Evolutionary conservation across 2,888 invertebrate genomes (phyloP), one percentile per base, ranked within the genome.

Genomic region (Drosophila colorata): DNA sequence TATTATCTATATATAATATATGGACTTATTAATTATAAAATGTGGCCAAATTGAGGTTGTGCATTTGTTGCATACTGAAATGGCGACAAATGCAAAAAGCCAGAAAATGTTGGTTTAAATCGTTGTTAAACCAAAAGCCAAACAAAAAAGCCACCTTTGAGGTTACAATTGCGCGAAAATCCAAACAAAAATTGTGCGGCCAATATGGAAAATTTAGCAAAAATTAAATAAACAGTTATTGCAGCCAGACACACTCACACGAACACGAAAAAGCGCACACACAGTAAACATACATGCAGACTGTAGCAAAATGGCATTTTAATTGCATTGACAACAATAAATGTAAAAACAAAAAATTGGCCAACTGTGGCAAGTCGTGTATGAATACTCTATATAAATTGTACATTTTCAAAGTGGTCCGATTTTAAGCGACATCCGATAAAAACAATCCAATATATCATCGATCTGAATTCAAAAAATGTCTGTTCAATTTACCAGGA

Each of bases 61-160:
- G n/a, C 55, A 38, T 69, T 66, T 37, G 47, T 6, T 52, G 46
- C 46, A 16, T 55, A 41, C 51, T 53, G 46, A 14, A 63, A 44
- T 44, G 65, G 76, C 70, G 74, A 85, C 75, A 71, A 82, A 68
- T 66, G 63, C 61, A 75, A 80, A 65, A 11, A 61, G 35, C 60
- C 74, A 57, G 64, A 59, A 78, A 74, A 78, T 80, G 63, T 48
- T 63, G 78, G 56, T 66, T 53, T 16, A 69, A 80, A 73, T 64
- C 65, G 61, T 69, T 83, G 86, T 68, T 67, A 71, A 87, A 70
- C 81, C 81, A 74, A 81, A 78, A 80, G 72, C 85, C 82, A 85
- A 85, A 84, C 85, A 80, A 67, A 77, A 87, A 84, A 82, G 80
- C 87, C 81, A 87, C 80, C 87, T 86, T 83, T 86, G 87, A 86